Evolutionary conservation across 2,797 vertebrate genomes (phyloP), one percentile per base, ranked within the genome.

Genomic region (Meda fulgida): DNA sequence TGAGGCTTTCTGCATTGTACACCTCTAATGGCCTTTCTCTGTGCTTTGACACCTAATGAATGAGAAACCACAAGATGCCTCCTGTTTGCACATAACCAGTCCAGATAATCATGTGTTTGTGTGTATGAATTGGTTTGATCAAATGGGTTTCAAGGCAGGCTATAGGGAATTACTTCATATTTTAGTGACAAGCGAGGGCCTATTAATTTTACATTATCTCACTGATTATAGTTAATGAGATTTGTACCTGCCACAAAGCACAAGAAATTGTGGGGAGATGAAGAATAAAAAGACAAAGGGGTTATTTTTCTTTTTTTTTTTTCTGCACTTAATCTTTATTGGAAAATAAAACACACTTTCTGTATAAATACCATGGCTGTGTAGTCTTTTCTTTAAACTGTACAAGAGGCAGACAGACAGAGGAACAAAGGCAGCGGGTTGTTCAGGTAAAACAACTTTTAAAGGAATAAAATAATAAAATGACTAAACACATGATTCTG

Each of bases 341-440:
- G 96, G 95, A 97, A 97, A 97, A 97, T 95, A 96, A 97, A 97
- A 97, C 94, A 96, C 94, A 92, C 95, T 96, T 96, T 97, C 94
- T 96, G 93, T 95, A 96, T 95, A 97, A 97, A 97, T 93, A 96
- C 89, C 80, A 94, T 83, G 83, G 95, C 88, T 4, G 91, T 95
- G 91, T 95, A 95, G 95, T 94, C 91, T 92, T 93, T 92, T 92
- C 5, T 78, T 92, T 91, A 88, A 93, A 92, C 91, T 85, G 90
- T 89, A 92, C 91, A 91, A 91, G 91, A 88, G 88, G 91, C 92
- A 88, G 87, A 91, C 92, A 87, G 87, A 87, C 81, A 29, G 19
- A 80, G 31, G 75, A 53, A 75, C 19, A 66, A 85, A 86, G 73
- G 70, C 43, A 79, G 75, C n/a, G 34, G n/a, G 55, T 48, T 48